A percentile compares a stretch with the other conserved stretches of the same genome.
Conservation (phyloP, 2,888 invertebrate species). For the Scaptomyza caliginosa region DNA sequence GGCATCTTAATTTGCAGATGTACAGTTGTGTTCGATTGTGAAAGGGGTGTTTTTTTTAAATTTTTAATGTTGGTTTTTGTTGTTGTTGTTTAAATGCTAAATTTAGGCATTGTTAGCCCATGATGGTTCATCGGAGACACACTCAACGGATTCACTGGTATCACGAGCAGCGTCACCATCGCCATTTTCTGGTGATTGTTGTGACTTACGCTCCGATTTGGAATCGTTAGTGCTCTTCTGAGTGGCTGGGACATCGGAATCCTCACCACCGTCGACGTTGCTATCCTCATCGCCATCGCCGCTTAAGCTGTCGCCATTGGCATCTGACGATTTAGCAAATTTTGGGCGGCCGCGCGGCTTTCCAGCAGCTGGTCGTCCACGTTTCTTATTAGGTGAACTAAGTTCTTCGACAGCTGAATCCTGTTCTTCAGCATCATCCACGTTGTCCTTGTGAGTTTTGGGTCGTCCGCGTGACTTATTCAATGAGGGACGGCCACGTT, state of each 20-base stretch:
- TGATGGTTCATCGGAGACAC: conserved; percentile 43
- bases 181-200: conserved; percentile 16
- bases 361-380: conserved; percentile 29
- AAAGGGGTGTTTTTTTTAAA: not conserved
- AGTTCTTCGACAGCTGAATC: conserved; percentile 32
- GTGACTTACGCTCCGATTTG: conserved; percentile 23
- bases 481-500: conserved; percentile 58
- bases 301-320: conserved; percentile 4
- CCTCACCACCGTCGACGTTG: conserved; percentile 13
- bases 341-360: conserved; percentile 11
- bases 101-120: conserved; percentile 30
- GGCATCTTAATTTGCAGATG: not conserved
- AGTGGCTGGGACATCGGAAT: conserved; percentile 12
- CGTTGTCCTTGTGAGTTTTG: conserved; percentile 23
- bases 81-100: conserved; percentile 8
- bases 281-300: conserved; percentile 31
- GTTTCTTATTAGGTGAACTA: conserved; percentile 42
- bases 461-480: conserved; percentile 48
- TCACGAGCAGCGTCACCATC: conserved; percentile 23
- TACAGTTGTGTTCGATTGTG: not conserved
- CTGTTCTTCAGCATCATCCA: conserved; percentile 33
- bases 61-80: conserved; percentile 20
- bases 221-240: not conserved
- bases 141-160: conserved; percentile 32
- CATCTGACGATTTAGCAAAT: not conserved